Percentiles rank a stretch among this genome's conserved stretches.
phyloP scores from a whole-genome alignment of 2,113 vertebrate genomes.

The Trematomus loennbergii region DNA sequence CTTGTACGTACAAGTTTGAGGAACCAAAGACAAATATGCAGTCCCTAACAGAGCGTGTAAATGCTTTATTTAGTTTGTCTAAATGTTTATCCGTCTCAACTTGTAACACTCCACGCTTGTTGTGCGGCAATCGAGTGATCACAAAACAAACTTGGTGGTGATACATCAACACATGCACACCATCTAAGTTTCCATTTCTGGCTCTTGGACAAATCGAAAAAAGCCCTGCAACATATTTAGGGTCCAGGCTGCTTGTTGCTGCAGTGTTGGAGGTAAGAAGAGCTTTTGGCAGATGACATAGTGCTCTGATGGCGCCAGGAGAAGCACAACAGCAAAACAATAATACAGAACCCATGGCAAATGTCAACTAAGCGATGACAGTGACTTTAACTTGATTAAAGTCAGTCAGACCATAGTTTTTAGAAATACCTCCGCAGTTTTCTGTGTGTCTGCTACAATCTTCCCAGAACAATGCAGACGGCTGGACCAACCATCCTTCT shows the following conservation, averaged over 20 bases:
- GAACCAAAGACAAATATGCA: slow-evolving; percentile 74
- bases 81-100: slow-evolving; percentile 83
- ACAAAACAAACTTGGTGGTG: slow-evolving; percentile 72
- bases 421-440: not conserved
- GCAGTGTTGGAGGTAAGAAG: slow-evolving; percentile 52
- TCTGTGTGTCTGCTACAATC: slow-evolving; percentile 1
- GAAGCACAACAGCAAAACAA: slow-evolving; percentile 64
- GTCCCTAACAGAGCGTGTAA: slow-evolving; percentile 56
- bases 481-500: not conserved
- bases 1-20: slow-evolving; percentile 62
- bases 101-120: slow-evolving; percentile 73
- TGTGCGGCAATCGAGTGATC: slow-evolving; percentile 65
- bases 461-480: slow-evolving; percentile 27
- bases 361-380: not conserved
- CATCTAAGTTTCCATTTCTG: slow-evolving; percentile 65
- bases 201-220: slow-evolving; percentile 59
- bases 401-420: slow-evolving; percentile 5
- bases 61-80: slow-evolving; percentile 81
- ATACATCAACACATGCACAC: slow-evolving; percentile 59
- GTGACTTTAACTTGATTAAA: slow-evolving; percentile 33
- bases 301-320: slow-evolving; percentile 32
- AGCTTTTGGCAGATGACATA: slow-evolving; percentile 42
- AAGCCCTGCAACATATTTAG: slow-evolving; percentile 35
- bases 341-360: slow-evolving; percentile 28
- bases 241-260: slow-evolving; percentile 23